Conservation (phyloP, 37 sponge, comb jelly and placozoan genomes). For the Geodia barretti region DNA sequence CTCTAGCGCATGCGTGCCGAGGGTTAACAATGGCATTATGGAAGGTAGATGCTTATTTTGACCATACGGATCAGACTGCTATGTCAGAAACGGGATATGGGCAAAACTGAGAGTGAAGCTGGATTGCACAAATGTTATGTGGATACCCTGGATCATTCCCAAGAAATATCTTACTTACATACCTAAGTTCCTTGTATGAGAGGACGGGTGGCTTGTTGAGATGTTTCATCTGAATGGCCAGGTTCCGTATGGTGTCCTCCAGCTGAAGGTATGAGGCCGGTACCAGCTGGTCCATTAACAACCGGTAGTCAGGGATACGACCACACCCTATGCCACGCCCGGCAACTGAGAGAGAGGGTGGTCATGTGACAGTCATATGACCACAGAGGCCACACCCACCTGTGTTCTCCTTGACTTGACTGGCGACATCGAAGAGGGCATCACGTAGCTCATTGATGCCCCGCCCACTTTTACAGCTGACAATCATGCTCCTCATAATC, state of each 20-base stretch:
- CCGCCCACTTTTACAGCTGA: constrained; percentile 56
- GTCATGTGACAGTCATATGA: neutral
- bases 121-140: neutral
- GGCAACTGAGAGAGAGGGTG: constrained; percentile 7
- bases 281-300: constrained; percentile 87
- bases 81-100: no score
- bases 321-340: constrained; percentile 61
- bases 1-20: no score
- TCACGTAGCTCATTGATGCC: constrained; percentile 65
- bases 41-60: no score
- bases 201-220: constrained; percentile 65
- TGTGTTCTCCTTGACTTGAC: constrained; percentile 65
- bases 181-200: constrained; percentile 68
- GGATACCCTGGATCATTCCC: neutral
- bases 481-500: constrained; percentile 60
- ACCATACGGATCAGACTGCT: no score
- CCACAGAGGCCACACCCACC: constrained; percentile 26
- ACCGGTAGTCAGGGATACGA: constrained; percentile 55
- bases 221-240: constrained; percentile 39
- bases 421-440: constrained; percentile 72
- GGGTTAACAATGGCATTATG: no score
- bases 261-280: constrained; percentile 85
- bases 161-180: no score
- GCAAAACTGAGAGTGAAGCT: neutral
- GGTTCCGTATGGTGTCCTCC: constrained; percentile 76